phyloP scores from a whole-genome alignment of 1,140 invertebrate species.

The Drosophila serrata region DNA sequence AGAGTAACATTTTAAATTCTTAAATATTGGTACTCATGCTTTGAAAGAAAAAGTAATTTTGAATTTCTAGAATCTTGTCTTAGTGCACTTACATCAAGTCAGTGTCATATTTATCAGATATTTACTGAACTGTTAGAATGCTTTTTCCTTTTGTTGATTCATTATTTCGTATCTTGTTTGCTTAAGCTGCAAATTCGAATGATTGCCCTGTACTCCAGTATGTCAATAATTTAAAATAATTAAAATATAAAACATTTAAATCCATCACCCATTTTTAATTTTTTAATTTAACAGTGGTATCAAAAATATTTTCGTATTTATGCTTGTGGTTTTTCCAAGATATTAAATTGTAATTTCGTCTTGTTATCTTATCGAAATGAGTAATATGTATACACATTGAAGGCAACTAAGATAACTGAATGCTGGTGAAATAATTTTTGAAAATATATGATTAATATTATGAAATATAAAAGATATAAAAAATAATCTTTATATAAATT shows the following conservation, averaged over 20 bases:
- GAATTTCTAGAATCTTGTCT: too few relatives aligned
- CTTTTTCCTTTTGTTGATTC: not conserved
- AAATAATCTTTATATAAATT: not conserved
- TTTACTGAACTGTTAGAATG: not conserved
- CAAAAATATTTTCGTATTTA: not conserved
- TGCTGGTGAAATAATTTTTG: constrained; percentile 14
- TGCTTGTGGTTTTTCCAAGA: not conserved
- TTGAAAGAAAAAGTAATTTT: too few relatives aligned
- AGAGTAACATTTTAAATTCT: too few relatives aligned
- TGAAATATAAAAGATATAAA: too few relatives aligned
- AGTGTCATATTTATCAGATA: not conserved
- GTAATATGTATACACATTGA: constrained; percentile 6
- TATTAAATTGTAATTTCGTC: not conserved
- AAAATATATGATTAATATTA: not conserved
- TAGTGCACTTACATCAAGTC: too few relatives aligned
- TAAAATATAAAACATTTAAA: not conserved
- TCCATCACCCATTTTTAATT: too few relatives aligned
- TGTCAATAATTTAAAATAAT: not conserved
- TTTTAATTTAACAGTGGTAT: not conserved
- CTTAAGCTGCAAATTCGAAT: not conserved
- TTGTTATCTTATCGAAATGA: constrained; percentile 36
- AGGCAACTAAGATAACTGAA: not conserved
- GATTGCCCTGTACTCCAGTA: too few relatives aligned
- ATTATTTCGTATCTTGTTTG: not conserved
- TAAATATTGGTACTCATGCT: too few relatives aligned